Conservation (phyloP, 2,113 vertebrate species). For the Scomber scombrus region DNA sequence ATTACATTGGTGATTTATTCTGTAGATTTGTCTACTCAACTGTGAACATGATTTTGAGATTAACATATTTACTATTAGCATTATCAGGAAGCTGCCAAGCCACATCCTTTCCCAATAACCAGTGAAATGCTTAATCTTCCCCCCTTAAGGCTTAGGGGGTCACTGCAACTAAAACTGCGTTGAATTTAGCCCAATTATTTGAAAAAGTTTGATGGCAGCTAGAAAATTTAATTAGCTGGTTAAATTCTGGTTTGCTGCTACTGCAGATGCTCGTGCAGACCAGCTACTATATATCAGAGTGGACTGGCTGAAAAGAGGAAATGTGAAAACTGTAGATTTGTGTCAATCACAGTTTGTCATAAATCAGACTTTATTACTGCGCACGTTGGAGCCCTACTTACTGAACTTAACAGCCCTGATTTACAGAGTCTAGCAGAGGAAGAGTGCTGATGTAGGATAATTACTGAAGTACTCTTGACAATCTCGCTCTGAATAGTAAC, state of each 20-base stretch:
- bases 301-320: background rate
- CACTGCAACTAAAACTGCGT: slow-evolving; percentile 11
- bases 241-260: slow-evolving; percentile 15
- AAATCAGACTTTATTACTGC: background rate
- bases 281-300: background rate
- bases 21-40: background rate
- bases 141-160: background rate
- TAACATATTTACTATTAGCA: background rate
- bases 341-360: background rate
- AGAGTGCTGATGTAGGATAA: slow-evolving; percentile 8
- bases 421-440: background rate
- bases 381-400: background rate
- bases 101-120: background rate
- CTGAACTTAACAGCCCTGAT: background rate
- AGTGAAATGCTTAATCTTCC: background rate
- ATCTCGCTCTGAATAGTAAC: background rate
- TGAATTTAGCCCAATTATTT: slow-evolving; percentile 32
- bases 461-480: slow-evolving; percentile 29
- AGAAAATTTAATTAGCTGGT: slow-evolving; percentile 22
- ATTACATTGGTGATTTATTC: background rate
- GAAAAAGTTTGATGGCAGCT: slow-evolving; percentile 1
- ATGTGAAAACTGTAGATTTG: background rate
- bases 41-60: background rate
- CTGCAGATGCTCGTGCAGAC: background rate
- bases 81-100: background rate